These are phyloP conservation scores for Archilochus colubris DNA, from an alignment of 2,113 vertebrate genomes.

Conservation along the genomic window DNA sequence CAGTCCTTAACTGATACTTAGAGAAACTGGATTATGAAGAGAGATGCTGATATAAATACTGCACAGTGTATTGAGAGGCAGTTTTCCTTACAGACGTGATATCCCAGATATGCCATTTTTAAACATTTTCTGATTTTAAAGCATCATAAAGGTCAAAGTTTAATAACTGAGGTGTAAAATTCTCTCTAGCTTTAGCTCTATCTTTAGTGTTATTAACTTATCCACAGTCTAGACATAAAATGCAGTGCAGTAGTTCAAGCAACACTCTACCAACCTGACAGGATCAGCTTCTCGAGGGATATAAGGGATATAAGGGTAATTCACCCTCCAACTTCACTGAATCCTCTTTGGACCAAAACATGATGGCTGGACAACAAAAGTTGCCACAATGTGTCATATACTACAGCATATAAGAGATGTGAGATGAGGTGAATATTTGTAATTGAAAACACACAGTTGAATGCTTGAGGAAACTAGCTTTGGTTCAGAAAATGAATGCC, in stretches of 20 bases:
- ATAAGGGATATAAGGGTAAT: constrained; percentile 18
- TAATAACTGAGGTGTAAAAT: constrained; percentile 15
- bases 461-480: not conserved
- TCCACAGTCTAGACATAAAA: constrained; percentile 1
- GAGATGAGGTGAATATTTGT: not conserved
- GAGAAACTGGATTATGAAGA: not conserved
- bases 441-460: constrained; percentile 32
- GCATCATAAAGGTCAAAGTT: constrained; percentile 60
- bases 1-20: not conserved
- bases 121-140: constrained; percentile 58
- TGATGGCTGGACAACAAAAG: constrained; percentile 37
- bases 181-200: constrained; percentile 41
- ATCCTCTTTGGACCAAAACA: constrained; percentile 55
- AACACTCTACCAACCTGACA: constrained; percentile 25
- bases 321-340: constrained; percentile 25
- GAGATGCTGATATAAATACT: not conserved
- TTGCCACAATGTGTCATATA: constrained; percentile 43
- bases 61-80: not conserved
- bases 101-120: not conserved
- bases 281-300: constrained; percentile 43
- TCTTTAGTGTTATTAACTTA: constrained; percentile 57
- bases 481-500: not conserved
- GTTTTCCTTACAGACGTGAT: not conserved
- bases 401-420: not conserved
- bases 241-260: not conserved